These are phyloP conservation scores for Galbula dea DNA, from an alignment of 2,113 vertebrate genomes.

Conservation along the genomic window DNA sequence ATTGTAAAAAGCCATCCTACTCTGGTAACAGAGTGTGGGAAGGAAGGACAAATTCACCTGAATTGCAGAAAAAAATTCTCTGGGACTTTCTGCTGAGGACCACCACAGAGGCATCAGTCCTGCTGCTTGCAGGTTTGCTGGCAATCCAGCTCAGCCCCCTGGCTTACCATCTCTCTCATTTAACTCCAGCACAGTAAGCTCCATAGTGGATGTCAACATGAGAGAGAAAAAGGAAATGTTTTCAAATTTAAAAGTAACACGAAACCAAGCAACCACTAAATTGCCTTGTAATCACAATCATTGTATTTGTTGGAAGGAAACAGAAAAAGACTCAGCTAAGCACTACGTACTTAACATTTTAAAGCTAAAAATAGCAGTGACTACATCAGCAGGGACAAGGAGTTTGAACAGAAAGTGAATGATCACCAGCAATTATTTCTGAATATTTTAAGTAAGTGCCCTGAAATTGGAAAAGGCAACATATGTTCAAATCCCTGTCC, in stretches of 20 bases:
- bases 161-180: not conserved
- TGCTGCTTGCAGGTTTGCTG: not conserved
- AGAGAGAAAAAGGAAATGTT: constrained; percentile 5
- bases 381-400: constrained; percentile 1
- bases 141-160: not conserved
- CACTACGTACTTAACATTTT: constrained; percentile 15
- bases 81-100: not conserved
- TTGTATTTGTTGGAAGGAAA: constrained; percentile 16
- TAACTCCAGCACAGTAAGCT: not conserved
- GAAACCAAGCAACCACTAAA: not conserved
- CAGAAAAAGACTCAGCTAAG: constrained; percentile 19
- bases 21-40: fast-evolving
- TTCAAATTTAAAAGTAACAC: constrained; percentile 1
- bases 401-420: not conserved
- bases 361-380: constrained; percentile 40
- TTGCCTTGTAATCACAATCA: constrained; percentile 4
- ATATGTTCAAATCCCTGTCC: not conserved
- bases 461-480: not conserved
- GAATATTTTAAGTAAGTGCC: not conserved
- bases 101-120: not conserved
- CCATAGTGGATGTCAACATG: not conserved
- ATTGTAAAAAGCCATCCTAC: not conserved
- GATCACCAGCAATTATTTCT: constrained; percentile 5
- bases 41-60: not conserved
- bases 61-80: not conserved